These are phyloP conservation scores for Limulus polyphemus DNA, from an alignment of 2,888 invertebrate species.

Conservation along the genomic window DNA sequence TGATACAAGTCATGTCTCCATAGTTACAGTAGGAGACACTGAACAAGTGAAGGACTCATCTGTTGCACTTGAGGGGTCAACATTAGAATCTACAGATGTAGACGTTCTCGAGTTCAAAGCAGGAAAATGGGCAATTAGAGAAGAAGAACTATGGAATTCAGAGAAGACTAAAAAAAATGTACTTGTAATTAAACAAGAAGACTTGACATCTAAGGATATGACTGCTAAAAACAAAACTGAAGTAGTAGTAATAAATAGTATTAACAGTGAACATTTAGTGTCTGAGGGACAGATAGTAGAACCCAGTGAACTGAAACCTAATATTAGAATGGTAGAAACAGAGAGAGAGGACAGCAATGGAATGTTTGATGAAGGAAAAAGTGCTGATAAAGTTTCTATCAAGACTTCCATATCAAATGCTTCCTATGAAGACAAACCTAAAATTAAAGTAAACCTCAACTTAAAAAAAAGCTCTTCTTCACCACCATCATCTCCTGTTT, in stretches of 20 bases:
- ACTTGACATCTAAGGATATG: too few species aligned
- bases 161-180: too few species aligned
- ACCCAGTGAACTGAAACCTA: too few species aligned
- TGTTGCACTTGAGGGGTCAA: constrained; percentile 33
- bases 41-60: constrained; percentile 18
- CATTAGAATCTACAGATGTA: constrained; percentile 34
- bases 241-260: too few species aligned
- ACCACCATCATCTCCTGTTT: too few species aligned
- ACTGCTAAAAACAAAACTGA: too few species aligned
- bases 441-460: constrained; percentile 22
- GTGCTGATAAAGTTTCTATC: neutral
- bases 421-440: constrained; percentile 4
- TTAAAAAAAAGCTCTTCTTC: constrained; percentile 7
- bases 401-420: neutral
- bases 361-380: neutral
- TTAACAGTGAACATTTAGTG: too few species aligned
- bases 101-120: constrained; percentile 27
- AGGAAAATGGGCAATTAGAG: too few species aligned
- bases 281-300: too few species aligned
- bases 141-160: too few species aligned
- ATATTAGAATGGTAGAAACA: too few species aligned
- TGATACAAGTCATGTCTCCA: constrained; percentile 82
- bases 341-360: neutral
- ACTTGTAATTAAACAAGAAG: too few species aligned
- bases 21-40: constrained; percentile 64